Conservation (phyloP, 2,888 invertebrate genomes). For the Andrena bicolor region DNA sequence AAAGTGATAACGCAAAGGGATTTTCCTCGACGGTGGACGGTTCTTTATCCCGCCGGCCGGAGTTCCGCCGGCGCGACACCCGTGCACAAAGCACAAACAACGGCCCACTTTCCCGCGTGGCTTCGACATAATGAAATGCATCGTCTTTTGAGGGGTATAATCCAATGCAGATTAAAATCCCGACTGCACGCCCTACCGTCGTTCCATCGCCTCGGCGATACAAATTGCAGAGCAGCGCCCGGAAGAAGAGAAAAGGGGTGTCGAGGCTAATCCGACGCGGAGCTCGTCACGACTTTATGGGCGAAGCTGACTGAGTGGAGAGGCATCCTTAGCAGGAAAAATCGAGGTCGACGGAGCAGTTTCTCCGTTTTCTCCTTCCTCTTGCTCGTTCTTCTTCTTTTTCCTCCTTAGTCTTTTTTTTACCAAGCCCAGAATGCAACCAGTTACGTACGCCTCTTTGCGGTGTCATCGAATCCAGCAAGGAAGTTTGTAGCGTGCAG, state of each 20-base stretch:
- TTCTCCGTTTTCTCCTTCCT: slow-evolving; percentile 19
- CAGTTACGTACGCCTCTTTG: slow-evolving; percentile 58
- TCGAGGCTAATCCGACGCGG: slow-evolving; percentile 64
- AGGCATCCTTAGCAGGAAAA: slow-evolving; percentile 55
- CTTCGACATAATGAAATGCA: slow-evolving; percentile 76
- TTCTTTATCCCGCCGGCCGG: slow-evolving; percentile 39
- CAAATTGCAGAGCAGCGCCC: slow-evolving; percentile 63
- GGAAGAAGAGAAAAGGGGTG: slow-evolving; percentile 57
- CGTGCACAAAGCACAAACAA: slow-evolving; percentile 62
- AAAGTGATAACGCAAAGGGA: slow-evolving; percentile 65
- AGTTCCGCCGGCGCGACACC: slow-evolving; percentile 5
- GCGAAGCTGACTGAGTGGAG: slow-evolving; percentile 44
- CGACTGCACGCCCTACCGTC: slow-evolving; percentile 40
- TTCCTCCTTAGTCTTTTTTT: background rate
- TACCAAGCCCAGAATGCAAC: slow-evolving; percentile 40
- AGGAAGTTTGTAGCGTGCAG: slow-evolving; percentile 33
- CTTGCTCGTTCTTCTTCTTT: background rate
- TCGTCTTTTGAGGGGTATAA: slow-evolving; percentile 77
- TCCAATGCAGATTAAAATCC: slow-evolving; percentile 78
- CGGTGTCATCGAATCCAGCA: slow-evolving; percentile 57
- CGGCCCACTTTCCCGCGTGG: slow-evolving; percentile 68
- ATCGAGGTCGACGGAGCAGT: slow-evolving; percentile 52
- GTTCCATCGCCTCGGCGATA: slow-evolving; percentile 57
- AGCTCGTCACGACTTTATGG: slow-evolving; percentile 67
- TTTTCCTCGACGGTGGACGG: slow-evolving; percentile 44